Evolutionary conservation across 2,113 vertebrate genomes (phyloP), one percentile per base, ranked within the genome.

Genomic region (Solea senegalensis): DNA sequence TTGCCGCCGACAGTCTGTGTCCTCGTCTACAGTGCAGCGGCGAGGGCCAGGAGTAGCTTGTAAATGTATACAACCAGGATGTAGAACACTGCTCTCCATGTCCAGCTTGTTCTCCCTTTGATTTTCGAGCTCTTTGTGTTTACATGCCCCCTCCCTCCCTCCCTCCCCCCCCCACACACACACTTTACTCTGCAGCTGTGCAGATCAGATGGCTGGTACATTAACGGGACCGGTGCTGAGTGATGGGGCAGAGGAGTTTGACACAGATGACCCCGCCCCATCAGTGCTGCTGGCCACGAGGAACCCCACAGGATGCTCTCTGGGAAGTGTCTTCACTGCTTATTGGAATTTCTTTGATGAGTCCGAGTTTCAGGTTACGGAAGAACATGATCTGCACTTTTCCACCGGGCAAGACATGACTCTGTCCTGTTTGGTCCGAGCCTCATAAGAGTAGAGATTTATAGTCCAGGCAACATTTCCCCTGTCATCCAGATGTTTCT

Each of bases 291-390:
- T 73, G 28, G 58, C 76, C 85, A 88, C 86, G 85, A 85, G 64
- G 58, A 86, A 57, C 65, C 78, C 74, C 68, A 80, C 89, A 82
- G 90, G 87, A 93, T 67, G 62, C 87, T 86, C 86, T 82, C 86
- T 89, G 88, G 88, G 89, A 93, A 92, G 90, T 78, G 88, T 92
- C 91, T 84, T 55, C 68, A 10, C 72, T 82, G 87, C 88, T 92
- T 92, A 93, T 92, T 88, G 88, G 91, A 90, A 83, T 84, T 85
- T 84, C 81, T 86, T 87, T 89, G 90, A 92, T 84, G 91, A 75
- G 70, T 21, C 55, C 1, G 45, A 67, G 89, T 85, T 83, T 92
- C 78, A 56, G 67, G 86, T 94, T 92, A 85, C 91, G 75, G 66
- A 51, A 70, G 69, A 90, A 89, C 60, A 68, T 40, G 63, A 90